Conservation (phyloP, 2,888 invertebrate genomes). For the Litoditis marina region DNA sequence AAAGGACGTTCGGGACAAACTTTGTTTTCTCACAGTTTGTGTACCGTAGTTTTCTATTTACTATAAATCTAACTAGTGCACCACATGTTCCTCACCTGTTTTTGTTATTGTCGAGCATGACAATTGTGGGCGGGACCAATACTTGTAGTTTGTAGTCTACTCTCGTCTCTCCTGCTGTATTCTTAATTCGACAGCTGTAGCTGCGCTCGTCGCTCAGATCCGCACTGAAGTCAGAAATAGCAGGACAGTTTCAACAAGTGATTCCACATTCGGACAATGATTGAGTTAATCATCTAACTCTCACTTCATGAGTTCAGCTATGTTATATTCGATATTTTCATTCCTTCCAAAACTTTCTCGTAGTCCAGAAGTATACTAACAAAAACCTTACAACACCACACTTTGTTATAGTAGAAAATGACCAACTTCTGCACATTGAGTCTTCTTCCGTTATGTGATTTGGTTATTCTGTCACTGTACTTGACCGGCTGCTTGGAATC, state of each 20-base stretch:
- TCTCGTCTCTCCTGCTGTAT: conserved; percentile 63
- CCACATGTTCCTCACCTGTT: conserved; percentile 41
- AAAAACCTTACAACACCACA: too few species aligned
- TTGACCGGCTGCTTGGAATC: conserved; percentile 29
- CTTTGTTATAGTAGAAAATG: too few species aligned
- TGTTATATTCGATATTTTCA: background rate
- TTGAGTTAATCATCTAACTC: too few species aligned
- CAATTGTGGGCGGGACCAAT: conserved; percentile 56
- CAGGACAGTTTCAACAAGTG: background rate
- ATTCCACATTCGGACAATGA: too few species aligned
- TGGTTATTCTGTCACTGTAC: conserved; percentile 12
- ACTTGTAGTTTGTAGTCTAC: conserved; percentile 62
- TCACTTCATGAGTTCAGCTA: too few species aligned
- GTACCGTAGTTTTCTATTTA: too few species aligned
- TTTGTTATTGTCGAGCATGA: conserved; percentile 55
- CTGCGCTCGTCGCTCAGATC: conserved; percentile 48
- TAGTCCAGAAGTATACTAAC: too few species aligned
- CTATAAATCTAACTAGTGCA: too few species aligned
- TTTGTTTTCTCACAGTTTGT: too few species aligned
- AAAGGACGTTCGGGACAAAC: too few species aligned
- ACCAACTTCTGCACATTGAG: conserved; percentile 35
- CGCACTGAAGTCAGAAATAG: conserved; percentile 28
- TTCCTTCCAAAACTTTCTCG: too few species aligned
- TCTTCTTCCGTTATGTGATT: conserved; percentile 25
- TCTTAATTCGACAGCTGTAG: conserved; percentile 53